Conservation (phyloP, 2,888 invertebrate genomes). For the Melipona beecheii region DNA sequence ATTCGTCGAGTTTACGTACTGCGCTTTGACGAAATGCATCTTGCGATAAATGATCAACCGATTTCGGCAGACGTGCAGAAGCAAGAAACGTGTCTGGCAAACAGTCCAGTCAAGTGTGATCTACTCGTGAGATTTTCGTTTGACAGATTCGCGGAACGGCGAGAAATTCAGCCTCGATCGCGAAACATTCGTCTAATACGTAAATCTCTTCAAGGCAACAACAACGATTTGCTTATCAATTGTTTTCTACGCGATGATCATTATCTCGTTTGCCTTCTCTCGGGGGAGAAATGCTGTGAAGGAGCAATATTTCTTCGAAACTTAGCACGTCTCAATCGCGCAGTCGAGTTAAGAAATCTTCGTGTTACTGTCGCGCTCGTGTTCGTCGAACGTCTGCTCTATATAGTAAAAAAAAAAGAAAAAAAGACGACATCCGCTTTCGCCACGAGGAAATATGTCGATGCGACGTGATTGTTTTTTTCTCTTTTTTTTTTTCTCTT, state of each 20-base stretch:
- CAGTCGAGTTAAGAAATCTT: constrained; percentile 23
- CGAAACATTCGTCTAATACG: constrained; percentile 43
- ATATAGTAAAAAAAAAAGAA: constrained; percentile 17
- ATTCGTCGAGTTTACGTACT: background rate
- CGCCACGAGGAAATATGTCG: constrained; percentile 37
- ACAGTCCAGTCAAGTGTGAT: background rate
- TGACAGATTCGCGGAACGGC: background rate
- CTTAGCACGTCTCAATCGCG: constrained; percentile 3
- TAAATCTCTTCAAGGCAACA: constrained; percentile 41
- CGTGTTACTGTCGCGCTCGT: constrained; percentile 20
- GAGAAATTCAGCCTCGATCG: constrained; percentile 19
- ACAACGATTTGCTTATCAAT: constrained; percentile 43
- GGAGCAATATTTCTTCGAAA: background rate
- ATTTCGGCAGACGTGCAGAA: background rate
- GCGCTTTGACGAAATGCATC: constrained; percentile 17
- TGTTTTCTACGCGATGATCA: constrained; percentile 41
- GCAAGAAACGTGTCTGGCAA: no score
- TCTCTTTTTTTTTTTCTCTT: no score
- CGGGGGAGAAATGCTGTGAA: background rate
- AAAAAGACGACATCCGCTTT: constrained; percentile 35
- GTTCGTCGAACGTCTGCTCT: constrained; percentile 36
- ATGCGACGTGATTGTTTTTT: constrained; percentile 13
- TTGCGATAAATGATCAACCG: background rate
- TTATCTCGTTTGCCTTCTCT: constrained; percentile 6
- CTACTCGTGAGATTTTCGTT: background rate